Conservation (phyloP, 2,797 vertebrate species). For the Argentina silus region DNA sequence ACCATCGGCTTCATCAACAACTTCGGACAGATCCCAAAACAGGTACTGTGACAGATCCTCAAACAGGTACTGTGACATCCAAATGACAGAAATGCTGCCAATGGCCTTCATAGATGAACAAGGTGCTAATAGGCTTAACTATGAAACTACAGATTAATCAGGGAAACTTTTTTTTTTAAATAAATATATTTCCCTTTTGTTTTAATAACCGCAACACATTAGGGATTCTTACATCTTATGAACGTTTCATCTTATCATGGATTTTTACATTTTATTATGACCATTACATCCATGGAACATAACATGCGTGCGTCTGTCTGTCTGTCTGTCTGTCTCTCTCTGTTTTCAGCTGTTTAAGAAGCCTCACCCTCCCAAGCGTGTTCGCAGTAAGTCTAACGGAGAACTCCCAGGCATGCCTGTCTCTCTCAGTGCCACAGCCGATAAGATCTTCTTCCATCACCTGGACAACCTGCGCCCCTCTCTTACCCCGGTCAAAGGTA, state of each 20-base stretch:
- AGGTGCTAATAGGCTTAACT: too few species aligned
- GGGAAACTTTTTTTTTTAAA: too few species aligned
- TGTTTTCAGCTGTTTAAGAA: conserved; percentile 94
- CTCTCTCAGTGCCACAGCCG: conserved; percentile 79
- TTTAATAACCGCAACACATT: too few species aligned
- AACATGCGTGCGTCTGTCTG: neutral
- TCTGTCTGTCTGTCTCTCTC: conserved; percentile 11
- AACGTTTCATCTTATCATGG: too few species aligned
- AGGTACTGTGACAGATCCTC: neutral
- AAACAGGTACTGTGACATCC: too few species aligned
- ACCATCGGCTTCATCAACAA: conserved; percentile 99
- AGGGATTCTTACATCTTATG: too few species aligned
- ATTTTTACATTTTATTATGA: too few species aligned
- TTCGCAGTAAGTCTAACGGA: conserved; percentile 88
- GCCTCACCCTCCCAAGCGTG: conserved; percentile 95
- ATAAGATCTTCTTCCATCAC: conserved; percentile 99
- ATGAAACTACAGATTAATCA: too few species aligned
- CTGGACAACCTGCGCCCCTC: conserved; percentile 95
- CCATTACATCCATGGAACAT: too few species aligned
- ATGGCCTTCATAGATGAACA: too few species aligned
- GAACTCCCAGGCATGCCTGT: conserved; percentile 79
- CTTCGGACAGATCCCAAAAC: conserved; percentile 93
- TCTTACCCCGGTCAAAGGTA: conserved; percentile 95
- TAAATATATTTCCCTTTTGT: too few species aligned
- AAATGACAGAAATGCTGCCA: too few species aligned